Percentiles rank a stretch among this genome's conserved stretches.
Conservation (phyloP, 2,113 vertebrate species). For the Polypterus senegalus region DNA sequence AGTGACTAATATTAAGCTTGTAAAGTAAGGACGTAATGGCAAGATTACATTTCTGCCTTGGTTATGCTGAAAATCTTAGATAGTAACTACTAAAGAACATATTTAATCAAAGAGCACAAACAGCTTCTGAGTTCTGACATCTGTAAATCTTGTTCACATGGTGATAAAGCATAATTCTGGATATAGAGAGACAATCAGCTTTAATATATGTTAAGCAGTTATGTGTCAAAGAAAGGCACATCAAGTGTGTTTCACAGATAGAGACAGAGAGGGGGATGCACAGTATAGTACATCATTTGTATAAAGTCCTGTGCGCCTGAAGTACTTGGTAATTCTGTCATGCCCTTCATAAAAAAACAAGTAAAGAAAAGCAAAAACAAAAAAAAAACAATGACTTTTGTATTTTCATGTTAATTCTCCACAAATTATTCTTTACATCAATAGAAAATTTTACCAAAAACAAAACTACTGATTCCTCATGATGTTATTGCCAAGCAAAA, state of each 20-base stretch:
- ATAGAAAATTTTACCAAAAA: no score
- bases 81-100: constrained; percentile 1
- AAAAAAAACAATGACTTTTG: no score
- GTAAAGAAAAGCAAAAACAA: no score
- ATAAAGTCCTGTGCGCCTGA: constrained; percentile 18
- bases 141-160: constrained; percentile 39
- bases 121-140: constrained; percentile 39
- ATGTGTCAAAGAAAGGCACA: constrained; percentile 39
- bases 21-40: background rate
- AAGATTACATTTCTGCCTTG: background rate
- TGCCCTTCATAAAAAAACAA: constrained; percentile 7
- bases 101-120: constrained; percentile 1
- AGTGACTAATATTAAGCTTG: no score
- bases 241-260: constrained; percentile 34
- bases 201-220: constrained; percentile 36
- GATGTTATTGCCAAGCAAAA: constrained; percentile 5
- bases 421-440: background rate
- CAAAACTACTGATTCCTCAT: background rate
- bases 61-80: background rate
- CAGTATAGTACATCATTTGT: constrained; percentile 38
- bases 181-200: constrained; percentile 49
- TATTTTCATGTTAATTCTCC: background rate
- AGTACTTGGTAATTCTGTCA: constrained; percentile 16
- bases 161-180: constrained; percentile 48
- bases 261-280: constrained; percentile 34